These are phyloP conservation scores for Pseudolycoriella hygida DNA, from an alignment of 2,888 invertebrate species.

Conservation along the genomic window DNA sequence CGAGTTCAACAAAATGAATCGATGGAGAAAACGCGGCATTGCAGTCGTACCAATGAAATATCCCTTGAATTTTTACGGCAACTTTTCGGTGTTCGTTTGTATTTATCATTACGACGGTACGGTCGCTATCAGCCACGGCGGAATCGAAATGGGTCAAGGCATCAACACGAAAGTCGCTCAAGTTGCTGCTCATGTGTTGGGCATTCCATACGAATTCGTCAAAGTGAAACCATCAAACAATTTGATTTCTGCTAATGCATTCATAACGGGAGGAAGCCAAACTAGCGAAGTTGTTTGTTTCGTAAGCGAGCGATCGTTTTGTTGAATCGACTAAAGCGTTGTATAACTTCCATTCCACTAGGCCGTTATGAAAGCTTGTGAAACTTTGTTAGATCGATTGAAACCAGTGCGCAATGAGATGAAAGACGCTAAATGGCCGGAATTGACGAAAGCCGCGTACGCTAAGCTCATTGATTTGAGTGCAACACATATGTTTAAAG, in stretches of 20 bases:
- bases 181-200: slow-evolving; percentile 54
- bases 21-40: slow-evolving; percentile 66
- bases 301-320: slow-evolving; percentile 20
- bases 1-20: slow-evolving; percentile 45
- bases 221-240: slow-evolving; percentile 46
- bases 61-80: slow-evolving; percentile 33
- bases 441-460: slow-evolving; percentile 36
- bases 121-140: slow-evolving; percentile 50
- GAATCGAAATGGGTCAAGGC: too few species aligned
- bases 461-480: slow-evolving; percentile 37
- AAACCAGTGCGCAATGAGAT: slow-evolving; percentile 40
- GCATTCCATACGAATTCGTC: slow-evolving; percentile 47
- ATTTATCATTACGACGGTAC: slow-evolving; percentile 52
- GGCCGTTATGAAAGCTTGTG: slow-evolving; percentile 43
- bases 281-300: slow-evolving; percentile 50
- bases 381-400: slow-evolving; percentile 39
- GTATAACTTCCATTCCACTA: too few species aligned
- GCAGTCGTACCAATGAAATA: slow-evolving; percentile 51
- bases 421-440: slow-evolving; percentile 40
- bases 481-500: slow-evolving; percentile 38
- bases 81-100: slow-evolving; percentile 39
- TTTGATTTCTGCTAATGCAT: too few species aligned
- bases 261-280: slow-evolving; percentile 49
- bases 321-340: neutral
- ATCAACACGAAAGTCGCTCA: too few species aligned